A percentile compares a stretch with the other conserved stretches of the same genome.
Conservation (phyloP, 2,888 invertebrate genomes). For the Meiosimyza platycephala region DNA sequence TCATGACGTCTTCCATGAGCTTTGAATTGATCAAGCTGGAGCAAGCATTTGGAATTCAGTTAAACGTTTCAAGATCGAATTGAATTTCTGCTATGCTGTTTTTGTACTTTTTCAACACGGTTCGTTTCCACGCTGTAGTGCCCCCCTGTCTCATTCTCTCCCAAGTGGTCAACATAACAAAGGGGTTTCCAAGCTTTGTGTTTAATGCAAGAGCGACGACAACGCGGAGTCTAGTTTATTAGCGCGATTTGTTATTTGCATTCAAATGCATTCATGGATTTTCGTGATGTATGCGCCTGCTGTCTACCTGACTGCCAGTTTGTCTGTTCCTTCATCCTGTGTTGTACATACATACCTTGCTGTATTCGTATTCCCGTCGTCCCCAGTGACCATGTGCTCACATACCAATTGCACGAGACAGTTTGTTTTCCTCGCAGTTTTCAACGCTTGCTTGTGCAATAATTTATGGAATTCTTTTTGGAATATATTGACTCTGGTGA, state of each 20-base stretch:
- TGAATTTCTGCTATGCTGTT: slow-evolving; percentile 19
- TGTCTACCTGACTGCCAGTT: background rate
- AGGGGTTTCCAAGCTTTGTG: too few relatives aligned
- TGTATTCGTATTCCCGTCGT: slow-evolving; percentile 7
- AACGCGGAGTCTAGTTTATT: slow-evolving; percentile 64
- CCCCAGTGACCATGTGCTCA: slow-evolving; percentile 33
- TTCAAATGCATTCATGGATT: slow-evolving; percentile 51
- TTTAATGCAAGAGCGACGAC: slow-evolving; percentile 38
- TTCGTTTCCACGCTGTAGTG: too few relatives aligned
- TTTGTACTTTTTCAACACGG: background rate
- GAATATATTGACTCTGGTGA: slow-evolving; percentile 59
- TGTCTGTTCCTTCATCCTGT: slow-evolving; percentile 18
- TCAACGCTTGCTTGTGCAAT: slow-evolving; percentile 48
- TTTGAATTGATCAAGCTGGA: background rate
- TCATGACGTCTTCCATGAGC: slow-evolving; percentile 52
- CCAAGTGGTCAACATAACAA: too few relatives aligned
- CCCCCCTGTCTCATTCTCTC: too few relatives aligned
- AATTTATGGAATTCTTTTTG: slow-evolving; percentile 61
- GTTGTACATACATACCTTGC: slow-evolving; percentile 16
- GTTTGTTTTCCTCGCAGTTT: slow-evolving; percentile 30
- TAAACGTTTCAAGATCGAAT: slow-evolving; percentile 25
- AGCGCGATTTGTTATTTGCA: slow-evolving; percentile 64
- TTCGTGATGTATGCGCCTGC: slow-evolving; percentile 54
- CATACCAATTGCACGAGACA: slow-evolving; percentile 30
- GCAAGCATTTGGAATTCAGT: slow-evolving; percentile 35